phyloP scores from a whole-genome alignment of 1,140 invertebrate species.

The Cydia fagiglandana region DNA sequence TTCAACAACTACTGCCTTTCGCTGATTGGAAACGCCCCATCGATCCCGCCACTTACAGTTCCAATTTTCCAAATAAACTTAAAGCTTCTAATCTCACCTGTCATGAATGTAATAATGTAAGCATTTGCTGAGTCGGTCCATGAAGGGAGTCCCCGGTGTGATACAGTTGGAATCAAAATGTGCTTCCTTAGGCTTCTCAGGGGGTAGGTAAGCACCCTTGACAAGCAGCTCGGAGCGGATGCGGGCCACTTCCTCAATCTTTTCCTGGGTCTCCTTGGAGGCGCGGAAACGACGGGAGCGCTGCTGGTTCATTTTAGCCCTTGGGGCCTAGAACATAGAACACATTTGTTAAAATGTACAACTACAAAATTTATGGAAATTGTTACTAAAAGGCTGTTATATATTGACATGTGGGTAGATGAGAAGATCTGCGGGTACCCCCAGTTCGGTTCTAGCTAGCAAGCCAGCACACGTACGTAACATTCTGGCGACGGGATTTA shows the following conservation, averaged over 20 bases:
- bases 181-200: slow-evolving; percentile 93
- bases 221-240: slow-evolving; percentile 86
- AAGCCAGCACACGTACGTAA: too few species aligned
- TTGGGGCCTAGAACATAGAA: slow-evolving; percentile 85
- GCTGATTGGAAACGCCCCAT: too few species aligned
- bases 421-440: too few species aligned
- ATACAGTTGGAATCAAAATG: slow-evolving; percentile 99
- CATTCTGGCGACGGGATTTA: too few species aligned
- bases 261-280: slow-evolving; percentile 96
- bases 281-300: slow-evolving; percentile 97
- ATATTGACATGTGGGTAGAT: too few species aligned
- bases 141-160: slow-evolving; percentile 98
- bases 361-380: too few species aligned
- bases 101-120: slow-evolving; percentile 98
- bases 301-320: slow-evolving; percentile 99
- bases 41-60: too few species aligned
- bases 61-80: not conserved
- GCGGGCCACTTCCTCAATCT: slow-evolving; percentile 90
- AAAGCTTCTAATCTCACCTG: slow-evolving; percentile 56
- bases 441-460: too few species aligned
- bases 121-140: slow-evolving; percentile 96
- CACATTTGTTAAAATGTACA: too few species aligned
- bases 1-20: too few species aligned
- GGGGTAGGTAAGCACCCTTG: slow-evolving; percentile 90
- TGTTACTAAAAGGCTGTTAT: too few species aligned